Conservation (phyloP, 2,113 vertebrate species). For the Todiramphus saurophagus region DNA sequence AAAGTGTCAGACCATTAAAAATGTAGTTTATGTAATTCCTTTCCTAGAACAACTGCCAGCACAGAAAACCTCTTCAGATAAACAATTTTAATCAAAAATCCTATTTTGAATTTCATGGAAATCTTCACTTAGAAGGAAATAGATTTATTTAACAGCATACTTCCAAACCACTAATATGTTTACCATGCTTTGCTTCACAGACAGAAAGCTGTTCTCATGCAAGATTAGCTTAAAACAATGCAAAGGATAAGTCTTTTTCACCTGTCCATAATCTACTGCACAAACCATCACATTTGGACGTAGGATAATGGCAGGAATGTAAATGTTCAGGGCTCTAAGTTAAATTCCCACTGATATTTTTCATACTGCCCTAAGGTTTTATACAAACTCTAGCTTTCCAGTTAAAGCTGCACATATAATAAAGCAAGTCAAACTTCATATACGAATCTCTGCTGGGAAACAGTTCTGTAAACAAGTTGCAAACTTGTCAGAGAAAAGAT, state of each 20-base stretch:
- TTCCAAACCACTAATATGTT: not conserved
- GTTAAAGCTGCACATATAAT: not conserved
- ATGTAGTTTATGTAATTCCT: conserved; percentile 15
- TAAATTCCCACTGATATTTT: not conserved
- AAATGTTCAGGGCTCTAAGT: not conserved
- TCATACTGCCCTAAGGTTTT: not conserved
- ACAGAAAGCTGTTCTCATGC: not conserved
- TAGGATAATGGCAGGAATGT: not conserved
- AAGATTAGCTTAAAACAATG: not conserved
- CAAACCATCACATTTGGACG: not conserved
- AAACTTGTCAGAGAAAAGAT: not conserved
- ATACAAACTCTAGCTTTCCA: not conserved
- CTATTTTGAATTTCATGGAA: not conserved
- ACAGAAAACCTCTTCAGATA: not conserved
- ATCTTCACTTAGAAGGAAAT: not conserved
- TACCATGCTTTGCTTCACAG: not conserved
- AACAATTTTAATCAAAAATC: not conserved
- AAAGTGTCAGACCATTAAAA: conserved; percentile 48
- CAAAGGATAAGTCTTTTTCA: not conserved
- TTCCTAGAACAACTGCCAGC: conserved; percentile 9
- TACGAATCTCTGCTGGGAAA: not conserved
- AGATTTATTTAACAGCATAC: not conserved
- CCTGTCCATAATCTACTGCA: not conserved
- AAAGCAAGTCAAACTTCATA: not conserved
- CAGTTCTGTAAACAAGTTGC: not conserved